phyloP scores from a whole-genome alignment of 2,888 invertebrate genomes.

The Andrena chrysosceles region DNA sequence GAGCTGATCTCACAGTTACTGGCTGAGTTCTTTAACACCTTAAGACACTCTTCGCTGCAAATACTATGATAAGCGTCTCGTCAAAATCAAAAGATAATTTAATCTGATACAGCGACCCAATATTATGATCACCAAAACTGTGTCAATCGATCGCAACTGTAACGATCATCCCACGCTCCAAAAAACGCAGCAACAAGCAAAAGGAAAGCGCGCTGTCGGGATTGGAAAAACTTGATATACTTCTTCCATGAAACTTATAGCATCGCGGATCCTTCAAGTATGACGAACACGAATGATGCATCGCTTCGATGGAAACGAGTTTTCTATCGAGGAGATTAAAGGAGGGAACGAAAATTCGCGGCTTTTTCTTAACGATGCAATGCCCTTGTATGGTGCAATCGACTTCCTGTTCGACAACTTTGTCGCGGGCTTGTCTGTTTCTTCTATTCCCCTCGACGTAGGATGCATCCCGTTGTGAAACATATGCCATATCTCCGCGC shows the following conservation, averaged over 20 bases:
- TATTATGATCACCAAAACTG: neutral
- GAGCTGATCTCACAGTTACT: neutral
- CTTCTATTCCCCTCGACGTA: slow-evolving; percentile 34
- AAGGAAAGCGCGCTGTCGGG: neutral
- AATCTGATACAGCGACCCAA: no score
- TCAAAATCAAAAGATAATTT: no score
- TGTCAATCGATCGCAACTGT: neutral
- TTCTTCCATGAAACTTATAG: neutral
- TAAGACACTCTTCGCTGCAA: no score
- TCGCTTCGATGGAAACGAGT: slow-evolving; percentile 34
- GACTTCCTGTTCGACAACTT: slow-evolving; percentile 67
- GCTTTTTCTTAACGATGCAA: slow-evolving; percentile 49
- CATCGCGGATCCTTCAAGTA: neutral
- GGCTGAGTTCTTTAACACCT: no score
- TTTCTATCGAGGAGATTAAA: slow-evolving; percentile 18
- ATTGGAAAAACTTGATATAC: neutral
- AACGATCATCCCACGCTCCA: neutral
- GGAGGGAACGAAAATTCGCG: slow-evolving; percentile 14
- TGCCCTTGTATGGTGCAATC: slow-evolving; percentile 31
- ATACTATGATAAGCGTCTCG: no score
- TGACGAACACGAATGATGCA: slow-evolving; percentile 10
- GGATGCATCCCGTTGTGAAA: slow-evolving; percentile 39
- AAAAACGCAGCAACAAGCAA: neutral
- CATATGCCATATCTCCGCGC: slow-evolving; percentile 9
- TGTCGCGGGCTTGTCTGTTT: slow-evolving; percentile 26